Evolutionary conservation across 1,140 invertebrate species (phyloP), one percentile per base, ranked within the genome.

Genomic region (Drosophila micromelanica): DNA sequence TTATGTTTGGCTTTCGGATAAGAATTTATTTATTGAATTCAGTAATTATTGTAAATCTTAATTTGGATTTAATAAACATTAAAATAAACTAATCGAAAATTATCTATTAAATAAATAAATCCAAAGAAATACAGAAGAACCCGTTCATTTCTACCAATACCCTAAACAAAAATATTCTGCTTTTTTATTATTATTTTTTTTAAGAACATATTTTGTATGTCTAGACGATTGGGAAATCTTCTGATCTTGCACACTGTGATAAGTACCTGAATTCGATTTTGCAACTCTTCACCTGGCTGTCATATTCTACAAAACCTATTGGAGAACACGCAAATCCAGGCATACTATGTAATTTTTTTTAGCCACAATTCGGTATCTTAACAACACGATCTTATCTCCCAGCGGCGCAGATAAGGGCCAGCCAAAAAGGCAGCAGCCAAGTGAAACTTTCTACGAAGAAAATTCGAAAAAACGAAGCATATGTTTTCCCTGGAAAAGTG

Each of bases 401-500:
- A 70, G 78, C 65, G 37, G 49, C 30, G 51, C 59, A 82, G 75
- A 78, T 82, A 76, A 87, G 56, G 40, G 32, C 43, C 37, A 57
- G 45, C 17, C 40, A 52, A 38, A 51, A 60, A 63, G 55, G 9
- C 27, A 45, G 35, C 55, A 52, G 15, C 13, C 6, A 13, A 35
- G 49, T 68, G 30, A 61, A 57, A 67, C 70, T 68, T 73, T 72
- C 69, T 61, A 74, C 64, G 59, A 60, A 78, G 52, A 42, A 32
- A 13, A 48, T 49, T 57, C 38, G 52, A 78, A 72, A 76, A 82
- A 3, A 64, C 84, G 45, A 15, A 89, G 76, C 78, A 87, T 89
- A 87, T 87, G 79, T 87, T 89, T 87, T 87, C 84, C 49, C 45
- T 72, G 60, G 84, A 87, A 87, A 78, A 65, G 64, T 71, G 60